Evolutionary conservation across 37 sponge, comb jelly and placozoan genomes (phyloP).

Genomic region (Axinella damicornis): DNA sequence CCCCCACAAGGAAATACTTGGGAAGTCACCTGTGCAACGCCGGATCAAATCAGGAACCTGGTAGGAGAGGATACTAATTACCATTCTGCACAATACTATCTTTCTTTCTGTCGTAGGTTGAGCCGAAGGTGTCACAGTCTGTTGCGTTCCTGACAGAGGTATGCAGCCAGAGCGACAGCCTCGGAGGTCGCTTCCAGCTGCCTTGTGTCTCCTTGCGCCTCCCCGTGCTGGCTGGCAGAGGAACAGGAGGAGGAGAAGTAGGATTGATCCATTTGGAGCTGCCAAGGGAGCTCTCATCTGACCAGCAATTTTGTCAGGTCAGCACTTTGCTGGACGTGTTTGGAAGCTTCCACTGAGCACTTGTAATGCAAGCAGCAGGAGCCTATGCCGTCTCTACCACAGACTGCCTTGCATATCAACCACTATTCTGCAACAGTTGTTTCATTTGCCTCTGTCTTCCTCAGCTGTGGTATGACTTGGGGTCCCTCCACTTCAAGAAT

Average conservation of each 20-base stretch:
- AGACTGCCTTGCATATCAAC: no score
- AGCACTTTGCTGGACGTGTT: neutral
- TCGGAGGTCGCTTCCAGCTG: neutral
- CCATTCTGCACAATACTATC: neutral
- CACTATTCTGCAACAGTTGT: no score
- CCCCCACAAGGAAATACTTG: neutral
- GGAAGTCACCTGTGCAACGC: slow-evolving; percentile 27
- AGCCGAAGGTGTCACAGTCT: neutral
- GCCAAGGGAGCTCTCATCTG: neutral
- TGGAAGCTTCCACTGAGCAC: no score
- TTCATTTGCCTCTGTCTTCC: neutral
- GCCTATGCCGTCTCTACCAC: no score
- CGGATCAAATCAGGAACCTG: slow-evolving; percentile 35
- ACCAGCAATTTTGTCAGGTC: slow-evolving; percentile 7
- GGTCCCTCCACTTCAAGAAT: slow-evolving; percentile 41
- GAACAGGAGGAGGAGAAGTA: neutral
- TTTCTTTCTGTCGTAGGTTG: slow-evolving; percentile 10
- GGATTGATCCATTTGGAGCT: slow-evolving; percentile 4
- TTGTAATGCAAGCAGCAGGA: neutral
- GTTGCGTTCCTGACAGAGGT: slow-evolving; percentile 22
- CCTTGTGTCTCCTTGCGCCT: slow-evolving; percentile 27
- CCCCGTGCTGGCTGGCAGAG: neutral
- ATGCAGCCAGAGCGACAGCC: neutral
- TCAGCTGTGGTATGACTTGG: slow-evolving; percentile 63
- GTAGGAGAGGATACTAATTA: neutral